Evolutionary conservation across 1,140 invertebrate genomes (phyloP), one percentile per base, ranked within the genome.

Genomic region (Procambarus virginalis): DNA sequence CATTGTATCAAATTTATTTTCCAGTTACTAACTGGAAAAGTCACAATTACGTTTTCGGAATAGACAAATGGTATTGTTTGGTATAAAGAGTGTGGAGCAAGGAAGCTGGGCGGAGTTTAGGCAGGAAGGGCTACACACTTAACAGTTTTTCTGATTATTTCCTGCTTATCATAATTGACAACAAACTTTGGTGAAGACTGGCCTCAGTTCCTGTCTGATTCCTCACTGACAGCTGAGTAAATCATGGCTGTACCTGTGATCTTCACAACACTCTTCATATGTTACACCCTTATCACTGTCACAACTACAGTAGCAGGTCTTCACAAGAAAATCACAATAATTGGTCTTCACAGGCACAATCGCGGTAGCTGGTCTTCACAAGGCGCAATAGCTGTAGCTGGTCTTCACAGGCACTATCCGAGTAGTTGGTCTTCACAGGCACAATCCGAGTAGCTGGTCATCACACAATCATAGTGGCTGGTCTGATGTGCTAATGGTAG

Each of bases 11-110:
- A 55, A 22, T 12, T 22, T n/a, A n/a, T 76, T 55, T 46, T 14
- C 82, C 9, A 75, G 9, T 84, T 48, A 55, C 51, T 84, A 49
- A 22, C 17, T 75, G 81, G 17, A 70, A 22, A 76, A 51, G 70
- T 84, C 75, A 84, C 75, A 68, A 84, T 48, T 84, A 49, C 34
- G 34, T 34, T 34, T 76, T 75, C 49, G 46, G 82, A 84, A 84
- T 84, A 82, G 58, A 82, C 80, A 64, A 68, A 82, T 9, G 34
- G 10, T 12, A 68, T 20, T 68, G 10, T 68, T 68, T 17, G n/a
- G 10, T 73, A 34, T 34, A 4, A 73, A 73, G n/a, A 73, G 5
- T 34, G 20, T 34, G n/a, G 20, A 73, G 5, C 5, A 34, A 4
- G n/a, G 6, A n/a, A 22, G 8, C 5, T 34, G 68, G 68, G 22